Evolutionary conservation across 2,797 vertebrate genomes (phyloP), one percentile per base, ranked within the genome.

Genomic region (Kryptopterus vitreolus): DNA sequence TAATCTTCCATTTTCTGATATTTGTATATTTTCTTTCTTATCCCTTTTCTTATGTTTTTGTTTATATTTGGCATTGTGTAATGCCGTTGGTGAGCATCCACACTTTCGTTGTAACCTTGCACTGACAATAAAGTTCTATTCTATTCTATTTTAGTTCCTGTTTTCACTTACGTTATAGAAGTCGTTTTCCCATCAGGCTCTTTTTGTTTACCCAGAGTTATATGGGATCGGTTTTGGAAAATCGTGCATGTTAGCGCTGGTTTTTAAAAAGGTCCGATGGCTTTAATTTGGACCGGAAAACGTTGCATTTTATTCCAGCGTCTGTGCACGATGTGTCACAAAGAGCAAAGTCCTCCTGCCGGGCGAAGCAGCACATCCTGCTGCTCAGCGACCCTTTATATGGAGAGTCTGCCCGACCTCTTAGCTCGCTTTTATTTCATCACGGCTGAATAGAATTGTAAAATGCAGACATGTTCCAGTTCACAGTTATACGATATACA

Each of bases 341-440:
- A 74, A 43, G 75, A 77, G 61, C 77, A 4, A 58, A 75, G 86
- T 78, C 48, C 61, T 87, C 91, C 87, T 85, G 87, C 66, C 70
- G 88, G 85, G 88, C n/a, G 86, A 83, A 81, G 75, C 85, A 59
- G 79, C 80, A 88, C 87, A 83, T 89, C 86, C 85, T 86, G 81
- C 50, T 88, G 90, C 84, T 85, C 78, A 85, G 22, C 76, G 87
- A 88, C 87, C 89, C 84, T 46, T 81, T 80, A 88, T 79, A 86
- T 84, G 81, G 80, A 85, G 81, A 82, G 84, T 61, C 38, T 66
- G 78, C 85, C 85, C 76, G 80, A 5, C 65, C 81, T 80, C 86
- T 79, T 81, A 4, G 57, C 81, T 81, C 81, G 15, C 33, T 66
- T 80, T 48, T 57, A 35, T 84, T 85, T 72, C 62, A 59, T 85